Evolutionary conservation across 2,113 vertebrate genomes (phyloP).

Genomic region (Callorhinus ursinus): DNA sequence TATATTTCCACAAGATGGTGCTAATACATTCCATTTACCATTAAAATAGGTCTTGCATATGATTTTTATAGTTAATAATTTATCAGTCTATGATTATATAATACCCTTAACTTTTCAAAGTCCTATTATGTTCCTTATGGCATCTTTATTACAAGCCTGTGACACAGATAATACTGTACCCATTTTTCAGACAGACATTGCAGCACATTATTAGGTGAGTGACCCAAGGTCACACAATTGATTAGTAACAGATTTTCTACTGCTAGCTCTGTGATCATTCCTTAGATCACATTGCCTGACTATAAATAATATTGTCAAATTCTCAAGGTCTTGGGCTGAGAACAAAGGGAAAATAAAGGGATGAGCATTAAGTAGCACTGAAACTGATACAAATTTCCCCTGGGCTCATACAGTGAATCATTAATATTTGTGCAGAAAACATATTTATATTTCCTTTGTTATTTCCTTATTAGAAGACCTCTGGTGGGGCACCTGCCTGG

Average conservation of each 20-base stretch:
- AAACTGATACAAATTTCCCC: slow-evolving; percentile 24
- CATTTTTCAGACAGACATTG: slow-evolving; percentile 30
- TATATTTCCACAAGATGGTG: slow-evolving; percentile 83
- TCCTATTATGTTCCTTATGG: slow-evolving; percentile 11
- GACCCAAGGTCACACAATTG: background rate
- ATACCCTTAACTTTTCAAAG: slow-evolving; percentile 39
- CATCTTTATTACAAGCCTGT: slow-evolving; percentile 6
- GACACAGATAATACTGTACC: background rate
- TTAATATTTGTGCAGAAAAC: slow-evolving; percentile 42
- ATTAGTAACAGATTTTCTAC: slow-evolving; percentile 16
- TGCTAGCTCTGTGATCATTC: slow-evolving; percentile 12
- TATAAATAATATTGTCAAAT: slow-evolving; percentile 20
- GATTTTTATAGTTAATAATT: slow-evolving; percentile 47
- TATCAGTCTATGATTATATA: slow-evolving; percentile 10
- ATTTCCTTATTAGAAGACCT: slow-evolving; percentile 11
- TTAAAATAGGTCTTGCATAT: slow-evolving; percentile 6
- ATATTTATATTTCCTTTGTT: slow-evolving; percentile 17
- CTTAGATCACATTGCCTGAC: background rate
- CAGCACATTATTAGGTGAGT: background rate
- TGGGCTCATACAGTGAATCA: background rate
- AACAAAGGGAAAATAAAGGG: background rate
- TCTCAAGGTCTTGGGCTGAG: background rate
- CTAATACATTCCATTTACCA: slow-evolving; percentile 64
- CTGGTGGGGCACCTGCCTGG: background rate
- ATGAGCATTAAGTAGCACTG: background rate